phyloP scores from a whole-genome alignment of 1,140 invertebrate species.

The Achroia grisella region DNA sequence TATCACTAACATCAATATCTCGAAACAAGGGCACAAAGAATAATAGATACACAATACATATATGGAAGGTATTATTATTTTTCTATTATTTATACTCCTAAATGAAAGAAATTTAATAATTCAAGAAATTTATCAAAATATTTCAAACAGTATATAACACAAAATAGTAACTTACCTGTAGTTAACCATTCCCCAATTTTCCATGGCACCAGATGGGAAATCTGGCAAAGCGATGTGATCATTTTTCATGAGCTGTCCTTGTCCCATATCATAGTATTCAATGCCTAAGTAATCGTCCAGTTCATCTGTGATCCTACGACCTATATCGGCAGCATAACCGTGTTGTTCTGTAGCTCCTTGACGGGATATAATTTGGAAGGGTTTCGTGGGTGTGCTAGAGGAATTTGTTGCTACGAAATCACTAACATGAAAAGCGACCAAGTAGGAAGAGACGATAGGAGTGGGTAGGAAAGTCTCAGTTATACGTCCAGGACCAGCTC shows the following conservation, averaged over 20 bases:
- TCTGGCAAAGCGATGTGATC: conserved; percentile 84
- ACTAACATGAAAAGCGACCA: conserved; percentile 89
- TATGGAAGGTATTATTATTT: too few species aligned
- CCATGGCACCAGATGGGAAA: conserved; percentile 81
- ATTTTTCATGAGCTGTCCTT: conserved; percentile 68
- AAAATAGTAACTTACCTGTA: conserved; percentile 68
- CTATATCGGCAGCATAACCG: conserved; percentile 74
- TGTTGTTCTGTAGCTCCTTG: conserved; percentile 44
- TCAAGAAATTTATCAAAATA: too few species aligned
- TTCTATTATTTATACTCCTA: too few species aligned
- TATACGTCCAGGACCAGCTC: conserved; percentile 26
- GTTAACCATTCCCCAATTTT: conserved; percentile 80
- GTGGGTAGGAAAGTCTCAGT: conserved; percentile 68
- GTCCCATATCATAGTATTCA: conserved; percentile 60
- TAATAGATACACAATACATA: too few species aligned
- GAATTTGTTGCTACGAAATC: conserved; percentile 76
- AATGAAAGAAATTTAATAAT: too few species aligned
- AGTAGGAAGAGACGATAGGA: conserved; percentile 88
- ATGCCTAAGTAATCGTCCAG: conserved; percentile 70
- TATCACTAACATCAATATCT: too few species aligned
- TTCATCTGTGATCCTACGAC: conserved; percentile 68
- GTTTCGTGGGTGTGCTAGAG: conserved; percentile 43
- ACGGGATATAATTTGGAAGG: conserved; percentile 67
- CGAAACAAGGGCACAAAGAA: too few species aligned
- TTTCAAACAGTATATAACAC: too few species aligned